Percentiles rank a stretch among this genome's conserved stretches.
phyloP scores from a whole-genome alignment of 2,797 vertebrate species.

The Pygocentrus nattereri region DNA sequence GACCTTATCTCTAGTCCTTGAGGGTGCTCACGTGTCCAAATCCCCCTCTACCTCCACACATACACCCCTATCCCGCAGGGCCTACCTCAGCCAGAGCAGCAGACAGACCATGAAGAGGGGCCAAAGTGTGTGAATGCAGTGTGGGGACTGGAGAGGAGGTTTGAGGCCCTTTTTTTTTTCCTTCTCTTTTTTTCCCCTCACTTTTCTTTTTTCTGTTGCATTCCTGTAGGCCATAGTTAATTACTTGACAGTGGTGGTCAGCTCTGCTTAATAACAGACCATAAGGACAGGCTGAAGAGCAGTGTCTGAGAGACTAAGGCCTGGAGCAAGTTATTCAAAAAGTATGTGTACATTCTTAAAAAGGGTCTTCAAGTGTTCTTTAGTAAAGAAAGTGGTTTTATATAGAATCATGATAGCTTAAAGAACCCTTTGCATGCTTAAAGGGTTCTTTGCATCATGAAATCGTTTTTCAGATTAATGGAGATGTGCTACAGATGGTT shows the following conservation, averaged over 20 bases:
- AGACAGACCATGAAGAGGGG: conserved; percentile 22
- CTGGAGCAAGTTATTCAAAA: neutral
- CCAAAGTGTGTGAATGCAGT: conserved; percentile 2
- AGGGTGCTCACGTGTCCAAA: conserved; percentile 17
- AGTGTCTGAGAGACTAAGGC: conserved; percentile 17
- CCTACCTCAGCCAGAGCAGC: conserved; percentile 4
- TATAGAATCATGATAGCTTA: no score
- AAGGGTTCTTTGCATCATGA: no score
- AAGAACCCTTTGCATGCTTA: no score
- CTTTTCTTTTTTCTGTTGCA: conserved; percentile 30
- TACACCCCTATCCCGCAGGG: conserved; percentile 30
- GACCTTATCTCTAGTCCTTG: conserved; percentile 42
- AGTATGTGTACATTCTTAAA: no score
- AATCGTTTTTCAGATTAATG: no score
- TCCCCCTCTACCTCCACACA: neutral
- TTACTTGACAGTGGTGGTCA: conserved; percentile 23
- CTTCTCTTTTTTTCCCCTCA: conserved; percentile 26
- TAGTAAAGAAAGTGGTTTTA: no score
- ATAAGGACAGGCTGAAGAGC: neutral
- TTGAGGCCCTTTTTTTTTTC: conserved; percentile 16
- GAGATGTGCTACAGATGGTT: no score
- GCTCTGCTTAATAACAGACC: conserved; percentile 14
- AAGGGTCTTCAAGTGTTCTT: no score
- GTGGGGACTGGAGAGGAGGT: neutral
- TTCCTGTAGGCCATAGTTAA: conserved; percentile 39